phyloP scores from a whole-genome alignment of 2,113 vertebrate species.

The Phainopepla nitens region DNA sequence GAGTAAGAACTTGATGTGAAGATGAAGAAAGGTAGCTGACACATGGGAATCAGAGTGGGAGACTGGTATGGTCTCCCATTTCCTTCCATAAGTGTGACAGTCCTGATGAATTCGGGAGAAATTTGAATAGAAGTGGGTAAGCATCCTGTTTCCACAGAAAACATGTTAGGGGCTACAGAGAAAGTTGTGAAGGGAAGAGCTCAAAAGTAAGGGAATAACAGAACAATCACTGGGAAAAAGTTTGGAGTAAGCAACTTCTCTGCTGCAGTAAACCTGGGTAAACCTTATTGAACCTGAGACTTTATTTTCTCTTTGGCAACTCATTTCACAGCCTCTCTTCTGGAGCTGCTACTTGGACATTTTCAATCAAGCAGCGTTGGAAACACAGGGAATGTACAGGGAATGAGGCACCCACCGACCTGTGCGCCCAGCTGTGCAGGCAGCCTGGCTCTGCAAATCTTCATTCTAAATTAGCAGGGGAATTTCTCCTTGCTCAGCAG shows the following conservation, averaged over 20 bases:
- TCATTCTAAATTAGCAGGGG: background rate
- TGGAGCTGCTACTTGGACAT: background rate
- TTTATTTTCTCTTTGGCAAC: background rate
- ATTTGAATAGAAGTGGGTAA: background rate
- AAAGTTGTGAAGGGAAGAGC: background rate
- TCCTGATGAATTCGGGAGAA: background rate
- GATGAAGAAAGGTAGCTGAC: background rate
- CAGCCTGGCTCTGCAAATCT: background rate
- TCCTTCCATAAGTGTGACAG: background rate
- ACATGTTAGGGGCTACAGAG: background rate
- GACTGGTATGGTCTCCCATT: background rate
- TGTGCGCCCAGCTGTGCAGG: accelerated
- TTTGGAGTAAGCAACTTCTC: background rate
- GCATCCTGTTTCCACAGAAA: background rate
- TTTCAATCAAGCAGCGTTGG: background rate
- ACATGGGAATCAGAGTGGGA: background rate
- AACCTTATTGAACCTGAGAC: background rate
- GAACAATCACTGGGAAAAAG: background rate
- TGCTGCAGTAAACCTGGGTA: background rate
- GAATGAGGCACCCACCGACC: background rate
- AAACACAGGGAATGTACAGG: too few relatives aligned
- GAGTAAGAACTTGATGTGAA: background rate
- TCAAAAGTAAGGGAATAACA: background rate
- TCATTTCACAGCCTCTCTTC: background rate
- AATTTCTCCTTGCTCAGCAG: background rate